phyloP scores from a whole-genome alignment of 2,888 invertebrate genomes.

The Chloromyia formosa region DNA sequence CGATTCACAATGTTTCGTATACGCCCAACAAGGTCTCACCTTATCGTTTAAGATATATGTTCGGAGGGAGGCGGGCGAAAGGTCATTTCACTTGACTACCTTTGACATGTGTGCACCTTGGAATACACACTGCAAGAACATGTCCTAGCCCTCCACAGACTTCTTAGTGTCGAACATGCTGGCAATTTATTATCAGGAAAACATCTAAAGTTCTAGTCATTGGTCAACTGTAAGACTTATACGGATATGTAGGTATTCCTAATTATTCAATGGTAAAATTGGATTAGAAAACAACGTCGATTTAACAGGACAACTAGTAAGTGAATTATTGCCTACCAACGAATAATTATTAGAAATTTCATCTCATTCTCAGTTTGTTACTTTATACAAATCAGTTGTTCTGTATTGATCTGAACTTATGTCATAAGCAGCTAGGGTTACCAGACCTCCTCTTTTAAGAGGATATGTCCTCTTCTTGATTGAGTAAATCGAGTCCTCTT shows the following conservation, averaged over 20 bases:
- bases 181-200: conserved; percentile 34
- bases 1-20: conserved; percentile 7
- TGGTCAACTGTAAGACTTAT: conserved; percentile 7
- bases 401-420: too few relatives aligned
- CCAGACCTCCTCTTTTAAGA: too few relatives aligned
- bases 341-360: too few relatives aligned
- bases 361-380: too few relatives aligned
- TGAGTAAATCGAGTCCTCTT: too few relatives aligned
- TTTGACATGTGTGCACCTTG: conserved; percentile 48
- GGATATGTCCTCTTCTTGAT: too few relatives aligned
- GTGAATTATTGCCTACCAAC: too few relatives aligned
- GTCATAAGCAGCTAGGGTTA: too few relatives aligned
- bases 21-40: conserved; percentile 19
- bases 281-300: not conserved
- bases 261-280: conserved; percentile 16
- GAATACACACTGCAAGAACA: conserved; percentile 44
- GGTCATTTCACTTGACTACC: conserved; percentile 48
- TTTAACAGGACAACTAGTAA: not conserved
- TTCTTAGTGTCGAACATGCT: conserved; percentile 38
- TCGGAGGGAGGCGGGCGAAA: conserved; percentile 20
- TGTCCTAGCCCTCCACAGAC: conserved; percentile 42
- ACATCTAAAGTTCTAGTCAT: conserved; percentile 30
- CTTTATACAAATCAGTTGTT: too few relatives aligned
- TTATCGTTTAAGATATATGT: not conserved
- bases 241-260: not conserved